Base-by-base conservation (phyloP, 2,113 vertebrate genomes). In the Shinisaurus crocodilurus region DNA sequence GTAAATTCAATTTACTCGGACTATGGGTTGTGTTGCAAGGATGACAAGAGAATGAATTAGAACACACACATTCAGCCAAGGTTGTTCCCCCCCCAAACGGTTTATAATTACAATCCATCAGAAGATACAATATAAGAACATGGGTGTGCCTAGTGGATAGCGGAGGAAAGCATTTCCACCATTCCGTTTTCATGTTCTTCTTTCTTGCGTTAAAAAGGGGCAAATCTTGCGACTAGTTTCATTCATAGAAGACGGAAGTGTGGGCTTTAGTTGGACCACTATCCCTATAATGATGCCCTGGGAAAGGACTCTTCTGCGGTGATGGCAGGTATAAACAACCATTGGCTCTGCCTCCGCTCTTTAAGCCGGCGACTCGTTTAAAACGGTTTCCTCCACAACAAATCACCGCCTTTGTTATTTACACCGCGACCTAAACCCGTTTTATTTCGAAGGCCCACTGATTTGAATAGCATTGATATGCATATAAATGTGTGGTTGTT, bases 401-500 rank as follows among this genome's bases (percentile, higher is more conserved):
- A 45, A 45, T 15, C 34, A 34, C 54, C 32, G 60, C 82, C 45
- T 85, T 75, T 77, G 43, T 79, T 48, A n/a, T 40, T 90, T 77
- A 16, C 72, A 40, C n/a, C 3, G 5, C 29, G 4, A 5, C 27
- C 32, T 18, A 5, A 7, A 32, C 20, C 25, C 32, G n/a, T 84
- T 72, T n/a, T 50, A 45, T 72, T 76, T 13, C 16, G 50, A 72
- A 60, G 32, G 43, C 12, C 54, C 70, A 9, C 8, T 50, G 74
- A 37, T 54, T 77, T 43, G 83, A 79, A 37, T 23, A 10, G 45
- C 57, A 76, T 90, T 90, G 70, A 85, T 69, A 48, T 90, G 89
- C 60, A 79, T 50, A 69, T 6, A 54, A 45, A 37, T 40, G 57
- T 40, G 23, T 6, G 48, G 48, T 60, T 60, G 7, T 63, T 79